Base-by-base conservation (phyloP, 2,113 vertebrate species). In the Cynopterus brachyotis region DNA sequence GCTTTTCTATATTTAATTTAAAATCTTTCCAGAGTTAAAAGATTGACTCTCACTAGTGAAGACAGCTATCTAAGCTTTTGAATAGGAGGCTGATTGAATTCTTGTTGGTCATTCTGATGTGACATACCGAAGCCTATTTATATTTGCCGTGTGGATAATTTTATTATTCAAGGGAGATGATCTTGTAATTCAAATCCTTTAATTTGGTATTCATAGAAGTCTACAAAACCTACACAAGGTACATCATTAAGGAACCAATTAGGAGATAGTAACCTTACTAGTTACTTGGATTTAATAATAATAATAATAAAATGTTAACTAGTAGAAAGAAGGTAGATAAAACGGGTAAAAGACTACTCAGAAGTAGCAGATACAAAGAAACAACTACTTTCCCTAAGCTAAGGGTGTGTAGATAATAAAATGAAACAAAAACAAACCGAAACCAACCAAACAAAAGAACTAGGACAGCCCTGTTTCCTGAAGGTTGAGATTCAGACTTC, bases 271-370 rank as follows among this genome's bases (percentile, higher is more conserved):
- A 79, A 47, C 24, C 37, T 32, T 20, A 37, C 22, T 55, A 20
- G 55, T 69, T 95, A 90, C 62, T 85, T 86, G 59, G 75, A 32
- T 47, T 60, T 59, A 91, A 88, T 28, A 55, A 67, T 89, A 79
- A 67, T 89, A 79, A 84, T 91, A 75, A 16, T 72, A 76, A 95
- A 80, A 45, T 89, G 8, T 70, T 76, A 93, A 88, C 50, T 35
- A 69, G 6, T 67, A 42, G 40, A 82, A 88, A 42, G 40, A 88
- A 88, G 26, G 70, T 24, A 13, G 9, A 59, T 35, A 35, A 76
- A 73, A 40, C 0, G 0, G 50, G n/a, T 42, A 53, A 88, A 60
- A 83, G 40, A 82, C 3, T 35, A 57, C 47, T 76, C 17, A 53
- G 28, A 76, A 53, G 50, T 30, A 35, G 17, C 69, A 76, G 47